Conservation (phyloP, 2,888 invertebrate species). For the Eupithecia exiguata region DNA sequence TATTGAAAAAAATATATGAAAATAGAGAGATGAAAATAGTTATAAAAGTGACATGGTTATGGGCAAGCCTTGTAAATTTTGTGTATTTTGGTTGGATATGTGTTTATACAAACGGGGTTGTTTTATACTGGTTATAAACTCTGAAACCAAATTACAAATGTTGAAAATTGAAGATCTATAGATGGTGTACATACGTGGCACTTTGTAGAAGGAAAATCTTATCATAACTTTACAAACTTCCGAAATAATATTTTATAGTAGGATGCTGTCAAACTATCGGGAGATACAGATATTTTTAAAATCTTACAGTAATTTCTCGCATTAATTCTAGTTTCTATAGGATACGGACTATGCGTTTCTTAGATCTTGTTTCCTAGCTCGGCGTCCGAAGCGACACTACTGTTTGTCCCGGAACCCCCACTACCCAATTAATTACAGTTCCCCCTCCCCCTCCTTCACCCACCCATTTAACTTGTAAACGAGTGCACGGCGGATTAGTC, state of each 20-base stretch:
- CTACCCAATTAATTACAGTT: slow-evolving; percentile 70
- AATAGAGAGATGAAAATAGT: neutral
- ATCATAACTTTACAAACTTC: too few species aligned
- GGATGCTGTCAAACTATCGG: neutral
- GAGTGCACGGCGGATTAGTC: slow-evolving; percentile 53
- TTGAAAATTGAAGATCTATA: too few species aligned
- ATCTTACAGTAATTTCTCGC: too few species aligned
- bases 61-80: neutral
- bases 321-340: too few species aligned
- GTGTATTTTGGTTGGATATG: neutral
- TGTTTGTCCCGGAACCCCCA: slow-evolving; percentile 63
- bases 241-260: neutral
- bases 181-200: too few species aligned
- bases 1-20: too few species aligned
- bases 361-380: slow-evolving; percentile 10
- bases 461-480: slow-evolving; percentile 78
- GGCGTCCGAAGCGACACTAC: slow-evolving; percentile 53
- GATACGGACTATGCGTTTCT: neutral
- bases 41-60: neutral
- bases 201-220: too few species aligned
- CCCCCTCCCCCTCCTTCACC: slow-evolving; percentile 53
- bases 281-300: neutral
- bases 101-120: neutral
- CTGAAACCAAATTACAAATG: neutral
- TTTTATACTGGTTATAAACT: neutral